Evolutionary conservation across 2,113 vertebrate species (phyloP).

Genomic region (Thermophis baileyi): DNA sequence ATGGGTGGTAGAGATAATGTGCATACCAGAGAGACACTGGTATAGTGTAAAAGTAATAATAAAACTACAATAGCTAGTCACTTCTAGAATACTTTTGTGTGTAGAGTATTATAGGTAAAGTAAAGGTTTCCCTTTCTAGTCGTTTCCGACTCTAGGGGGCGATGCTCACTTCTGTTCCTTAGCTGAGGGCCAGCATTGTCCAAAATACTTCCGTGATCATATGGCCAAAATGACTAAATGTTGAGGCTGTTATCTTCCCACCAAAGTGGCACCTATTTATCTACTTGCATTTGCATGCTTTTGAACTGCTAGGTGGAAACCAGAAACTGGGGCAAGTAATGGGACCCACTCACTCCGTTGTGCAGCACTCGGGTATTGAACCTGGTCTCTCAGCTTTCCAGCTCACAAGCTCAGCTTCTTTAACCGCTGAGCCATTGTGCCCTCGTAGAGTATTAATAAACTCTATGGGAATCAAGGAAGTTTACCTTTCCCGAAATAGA

Average conservation of each 20-base stretch:
- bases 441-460: background rate
- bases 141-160: too few species aligned
- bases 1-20: background rate
- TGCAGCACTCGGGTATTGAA: background rate
- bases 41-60: background rate
- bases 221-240: background rate
- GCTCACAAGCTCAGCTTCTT: background rate
- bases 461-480: background rate
- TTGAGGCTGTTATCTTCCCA: background rate
- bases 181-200: background rate
- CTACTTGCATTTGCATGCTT: background rate
- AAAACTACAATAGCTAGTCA: background rate
- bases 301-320: background rate
- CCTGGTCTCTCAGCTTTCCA: background rate
- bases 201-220: background rate
- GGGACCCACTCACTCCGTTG: background rate
- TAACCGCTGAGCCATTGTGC: background rate
- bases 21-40: background rate
- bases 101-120: too few species aligned
- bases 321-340: background rate
- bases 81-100: too few species aligned
- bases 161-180: background rate
- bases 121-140: too few species aligned
- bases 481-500: background rate
- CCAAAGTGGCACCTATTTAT: background rate